phyloP scores from a whole-genome alignment of 2,888 invertebrate genomes.

The Anoncus sp. region DNA sequence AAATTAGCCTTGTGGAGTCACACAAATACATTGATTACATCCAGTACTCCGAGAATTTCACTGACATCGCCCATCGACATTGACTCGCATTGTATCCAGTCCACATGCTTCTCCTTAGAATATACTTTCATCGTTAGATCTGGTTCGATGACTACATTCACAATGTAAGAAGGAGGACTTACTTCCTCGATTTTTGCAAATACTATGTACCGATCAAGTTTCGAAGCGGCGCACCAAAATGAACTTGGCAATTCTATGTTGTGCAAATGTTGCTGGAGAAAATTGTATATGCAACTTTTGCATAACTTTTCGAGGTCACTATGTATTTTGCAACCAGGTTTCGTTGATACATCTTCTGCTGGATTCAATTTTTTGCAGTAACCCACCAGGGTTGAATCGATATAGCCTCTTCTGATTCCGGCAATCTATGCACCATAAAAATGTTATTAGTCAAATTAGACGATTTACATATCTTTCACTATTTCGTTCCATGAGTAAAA shows the following conservation, averaged over 20 bases:
- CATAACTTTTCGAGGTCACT: constrained; percentile 1
- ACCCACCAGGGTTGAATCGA: not conserved
- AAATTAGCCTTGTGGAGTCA: too few relatives aligned
- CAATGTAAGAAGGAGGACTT: too few relatives aligned
- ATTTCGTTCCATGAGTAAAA: not conserved
- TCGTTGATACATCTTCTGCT: not conserved
- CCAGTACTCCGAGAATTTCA: too few relatives aligned
- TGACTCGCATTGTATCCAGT: too few relatives aligned
- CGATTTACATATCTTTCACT: not conserved
- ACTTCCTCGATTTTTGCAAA: too few relatives aligned
- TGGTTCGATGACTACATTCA: too few relatives aligned
- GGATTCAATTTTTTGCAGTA: not conserved
- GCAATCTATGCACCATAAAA: not conserved
- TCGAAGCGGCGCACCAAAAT: too few relatives aligned
- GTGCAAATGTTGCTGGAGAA: not conserved
- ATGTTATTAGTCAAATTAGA: not conserved
- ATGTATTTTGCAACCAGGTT: constrained; percentile 1
- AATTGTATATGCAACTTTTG: not conserved
- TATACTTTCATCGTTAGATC: too few relatives aligned
- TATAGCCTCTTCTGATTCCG: not conserved
- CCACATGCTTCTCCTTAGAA: too few relatives aligned
- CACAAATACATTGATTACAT: too few relatives aligned
- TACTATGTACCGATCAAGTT: too few relatives aligned
- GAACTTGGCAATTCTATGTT: not conserved
- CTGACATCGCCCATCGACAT: too few relatives aligned